Conservation (phyloP, 2,113 vertebrate species). For the Xenotilapia flavipinnis region DNA sequence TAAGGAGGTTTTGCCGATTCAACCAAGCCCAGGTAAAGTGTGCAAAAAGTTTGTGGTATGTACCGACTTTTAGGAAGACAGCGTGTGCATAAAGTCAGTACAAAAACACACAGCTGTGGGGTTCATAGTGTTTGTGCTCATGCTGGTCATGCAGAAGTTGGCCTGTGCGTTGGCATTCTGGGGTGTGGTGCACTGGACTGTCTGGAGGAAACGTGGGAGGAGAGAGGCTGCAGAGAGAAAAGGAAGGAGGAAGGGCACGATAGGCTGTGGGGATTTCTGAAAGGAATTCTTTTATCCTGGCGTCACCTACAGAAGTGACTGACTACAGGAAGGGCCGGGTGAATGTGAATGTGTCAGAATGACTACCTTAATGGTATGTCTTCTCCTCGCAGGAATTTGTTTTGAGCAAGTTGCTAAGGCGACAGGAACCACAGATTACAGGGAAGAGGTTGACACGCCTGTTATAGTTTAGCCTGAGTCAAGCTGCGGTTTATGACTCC, state of each 20-base stretch:
- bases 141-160: conserved; percentile 39
- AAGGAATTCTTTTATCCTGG: conserved; percentile 66
- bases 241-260: conserved; percentile 55
- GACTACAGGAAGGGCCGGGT: conserved; percentile 52
- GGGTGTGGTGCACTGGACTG: conserved; percentile 61
- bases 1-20: background rate
- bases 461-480: conserved; percentile 59
- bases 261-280: conserved; percentile 52
- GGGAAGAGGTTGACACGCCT: conserved; percentile 65
- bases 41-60: background rate
- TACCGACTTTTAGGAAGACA: background rate
- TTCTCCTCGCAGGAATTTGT: conserved; percentile 53
- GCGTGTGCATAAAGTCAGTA: background rate
- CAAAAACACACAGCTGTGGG: background rate
- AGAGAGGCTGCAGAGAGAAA: conserved; percentile 34
- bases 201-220: conserved; percentile 67
- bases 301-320: conserved; percentile 55
- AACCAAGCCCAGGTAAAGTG: background rate
- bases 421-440: conserved; percentile 71
- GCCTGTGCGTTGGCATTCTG: conserved; percentile 41
- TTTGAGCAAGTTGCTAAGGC: conserved; percentile 55
- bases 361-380: conserved; percentile 47
- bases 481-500: conserved; percentile 65
- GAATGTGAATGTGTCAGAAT: conserved; percentile 46
- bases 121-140: background rate